A percentile compares a stretch with the other conserved stretches of the same genome.
These are phyloP conservation scores for Musca vetustissima DNA, from an alignment of 1,140 invertebrate species.

Conservation along the genomic window DNA sequence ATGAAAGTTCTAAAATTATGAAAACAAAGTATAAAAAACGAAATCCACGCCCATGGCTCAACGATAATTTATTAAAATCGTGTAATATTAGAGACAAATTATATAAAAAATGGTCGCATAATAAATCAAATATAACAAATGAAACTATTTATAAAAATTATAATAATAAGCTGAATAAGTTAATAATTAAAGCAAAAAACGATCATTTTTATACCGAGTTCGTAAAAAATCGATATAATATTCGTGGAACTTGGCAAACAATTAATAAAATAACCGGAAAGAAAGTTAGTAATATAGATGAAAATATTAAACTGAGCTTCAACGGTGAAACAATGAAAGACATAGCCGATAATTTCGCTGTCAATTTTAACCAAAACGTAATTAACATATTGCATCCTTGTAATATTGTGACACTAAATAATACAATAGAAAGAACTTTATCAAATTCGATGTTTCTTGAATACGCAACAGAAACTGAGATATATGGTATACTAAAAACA, in stretches of 20 bases:
- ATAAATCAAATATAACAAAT: neutral
- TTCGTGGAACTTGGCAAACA: neutral
- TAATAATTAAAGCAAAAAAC: neutral
- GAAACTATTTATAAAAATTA: neutral
- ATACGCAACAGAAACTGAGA: neutral
- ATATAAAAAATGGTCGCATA: neutral
- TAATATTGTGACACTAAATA: neutral
- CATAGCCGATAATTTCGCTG: neutral
- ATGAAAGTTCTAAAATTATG: neutral
- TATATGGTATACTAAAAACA: neutral
- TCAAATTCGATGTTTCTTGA: neutral
- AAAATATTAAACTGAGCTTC: neutral
- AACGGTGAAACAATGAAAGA: neutral
- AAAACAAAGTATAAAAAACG: neutral
- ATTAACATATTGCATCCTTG: neutral
- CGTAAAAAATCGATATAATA: neutral
- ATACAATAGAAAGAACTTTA: neutral
- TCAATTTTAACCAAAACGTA: neutral
- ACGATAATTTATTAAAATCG: neutral
- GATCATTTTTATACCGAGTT: neutral
- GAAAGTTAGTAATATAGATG: neutral
- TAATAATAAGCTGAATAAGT: neutral
- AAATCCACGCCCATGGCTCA: neutral
- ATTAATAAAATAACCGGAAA: neutral
- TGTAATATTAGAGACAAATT: neutral